Base-by-base conservation (phyloP, 35 echinoderm and acorn worm species). In the Nesometra sesokonis region DNA sequence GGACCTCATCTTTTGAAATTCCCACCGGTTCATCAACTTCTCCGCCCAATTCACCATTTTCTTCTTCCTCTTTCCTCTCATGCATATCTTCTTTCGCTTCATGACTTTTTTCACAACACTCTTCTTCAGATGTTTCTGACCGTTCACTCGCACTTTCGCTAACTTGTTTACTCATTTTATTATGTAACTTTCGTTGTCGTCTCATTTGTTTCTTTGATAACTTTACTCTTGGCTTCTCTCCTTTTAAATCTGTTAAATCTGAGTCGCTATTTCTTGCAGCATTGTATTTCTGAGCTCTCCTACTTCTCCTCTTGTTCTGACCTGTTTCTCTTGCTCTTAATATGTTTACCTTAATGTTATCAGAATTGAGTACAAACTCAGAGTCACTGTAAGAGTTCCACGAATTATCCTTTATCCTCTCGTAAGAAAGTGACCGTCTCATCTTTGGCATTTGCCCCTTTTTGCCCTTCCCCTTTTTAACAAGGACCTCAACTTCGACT, bases 331-430 rank as follows among this genome's bases (percentile, higher is more conserved):
- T 67, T 67, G 52, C 11, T 67, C 23, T 67, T 27, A 67, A 27
- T 2, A 67, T 67, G 23, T 67, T 67, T 19, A 67, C 52, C 23
- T 67, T 67, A 19, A 67, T 67, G 23, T 67, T 46, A 5, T 80
- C 57, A 11, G 84, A 87, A 80, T 90, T 78, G 15, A 90, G 32
- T 21, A 97, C 52, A 67, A 67, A 37, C 86, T 97, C 94, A 11
- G 94, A 97, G 78, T 97, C 94, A 46, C 94, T 97, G 84, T 77
- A 93, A 81, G 52, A 81, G 35, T 93, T 89, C 86, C 81, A 82
- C 11, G 94, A 87, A n/a, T 84, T 85, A 33, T 85, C 91, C 85
- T 91, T 93, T 8, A 97, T 86, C 46, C 89, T 93, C 67, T 90
- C 89, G 76, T 88, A 91, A 31, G 84, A 85, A 32, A 91, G 76